Conservation (phyloP, 2,888 invertebrate species). For the Onchidella celtica region DNA sequence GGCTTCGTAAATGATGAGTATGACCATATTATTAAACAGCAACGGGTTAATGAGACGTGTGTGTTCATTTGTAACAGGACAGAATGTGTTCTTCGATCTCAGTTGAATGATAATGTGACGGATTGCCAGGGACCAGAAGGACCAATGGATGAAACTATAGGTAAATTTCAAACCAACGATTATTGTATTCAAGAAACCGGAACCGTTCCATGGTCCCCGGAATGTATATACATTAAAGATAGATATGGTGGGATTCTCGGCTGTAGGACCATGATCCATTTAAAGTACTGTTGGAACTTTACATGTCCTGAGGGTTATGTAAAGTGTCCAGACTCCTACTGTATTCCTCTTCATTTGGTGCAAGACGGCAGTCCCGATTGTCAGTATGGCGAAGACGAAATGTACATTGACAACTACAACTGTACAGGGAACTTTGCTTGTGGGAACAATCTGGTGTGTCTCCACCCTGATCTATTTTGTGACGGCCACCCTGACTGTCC, state of each 20-base stretch:
- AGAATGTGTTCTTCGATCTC: slow-evolving; percentile 68
- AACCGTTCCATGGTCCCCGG: not conserved
- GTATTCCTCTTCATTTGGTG: slow-evolving; percentile 1
- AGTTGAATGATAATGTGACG: slow-evolving; percentile 67
- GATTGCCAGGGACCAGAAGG: slow-evolving; percentile 70
- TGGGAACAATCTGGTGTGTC: slow-evolving; percentile 36
- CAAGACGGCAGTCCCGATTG: slow-evolving; percentile 3
- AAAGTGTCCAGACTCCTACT: slow-evolving; percentile 31
- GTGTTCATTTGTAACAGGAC: slow-evolving; percentile 47
- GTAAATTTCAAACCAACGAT: not conserved
- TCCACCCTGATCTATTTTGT: slow-evolving; percentile 54
- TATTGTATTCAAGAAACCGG: not conserved
- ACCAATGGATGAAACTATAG: slow-evolving; percentile 10
- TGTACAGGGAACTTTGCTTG: slow-evolving; percentile 20
- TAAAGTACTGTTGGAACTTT: slow-evolving; percentile 74
- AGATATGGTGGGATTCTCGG: not conserved
- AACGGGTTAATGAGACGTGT: not conserved
- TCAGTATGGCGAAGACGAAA: slow-evolving; percentile 22
- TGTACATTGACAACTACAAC: not conserved
- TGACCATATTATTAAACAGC: not conserved
- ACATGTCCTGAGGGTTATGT: slow-evolving; percentile 21
- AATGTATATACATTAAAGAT: slow-evolving; percentile 26
- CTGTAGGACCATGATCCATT: slow-evolving; percentile 65
- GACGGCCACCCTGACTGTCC: slow-evolving; percentile 55
- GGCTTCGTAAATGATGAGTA: not conserved